Conservation (phyloP, 2,888 invertebrate species). For the Megalurothrips usitatus region DNA sequence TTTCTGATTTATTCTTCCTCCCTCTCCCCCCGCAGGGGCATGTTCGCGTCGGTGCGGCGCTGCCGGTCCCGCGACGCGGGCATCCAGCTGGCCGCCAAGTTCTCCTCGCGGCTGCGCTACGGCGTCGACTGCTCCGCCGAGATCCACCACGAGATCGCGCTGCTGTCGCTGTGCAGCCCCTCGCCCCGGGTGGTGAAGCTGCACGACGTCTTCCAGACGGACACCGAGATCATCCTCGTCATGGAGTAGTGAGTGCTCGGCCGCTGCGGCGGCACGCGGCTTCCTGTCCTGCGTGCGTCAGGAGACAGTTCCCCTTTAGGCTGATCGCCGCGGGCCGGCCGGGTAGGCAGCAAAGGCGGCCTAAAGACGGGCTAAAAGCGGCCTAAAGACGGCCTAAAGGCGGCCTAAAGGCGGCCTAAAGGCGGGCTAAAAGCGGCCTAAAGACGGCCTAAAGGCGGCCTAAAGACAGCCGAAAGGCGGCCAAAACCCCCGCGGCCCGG, state of each 20-base stretch:
- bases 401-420: too few species aligned
- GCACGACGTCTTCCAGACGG: slow-evolving; percentile 54
- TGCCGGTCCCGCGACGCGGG: slow-evolving; percentile 49
- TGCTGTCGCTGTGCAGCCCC: slow-evolving; percentile 50
- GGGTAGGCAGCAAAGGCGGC: not conserved
- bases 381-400: too few species aligned
- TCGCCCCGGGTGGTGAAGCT: slow-evolving; percentile 51
- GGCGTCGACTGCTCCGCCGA: slow-evolving; percentile 53
- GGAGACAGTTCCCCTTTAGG: not conserved
- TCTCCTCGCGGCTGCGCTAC: slow-evolving; percentile 51
- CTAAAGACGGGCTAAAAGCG: too few species aligned
- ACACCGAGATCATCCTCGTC: slow-evolving; percentile 52
- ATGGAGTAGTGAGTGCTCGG: slow-evolving; percentile 53
- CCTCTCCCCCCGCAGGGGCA: slow-evolving; percentile 48
- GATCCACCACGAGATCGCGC: slow-evolving; percentile 53
- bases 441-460: too few species aligned
- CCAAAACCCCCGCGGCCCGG: not conserved
- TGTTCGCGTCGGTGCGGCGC: slow-evolving; percentile 54
- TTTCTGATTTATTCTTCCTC: not conserved
- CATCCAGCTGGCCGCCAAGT: slow-evolving; percentile 53
- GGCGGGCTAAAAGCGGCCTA: too few species aligned
- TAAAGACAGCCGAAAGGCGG: not conserved
- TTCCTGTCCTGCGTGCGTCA: not conserved
- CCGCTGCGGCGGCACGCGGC: not conserved
- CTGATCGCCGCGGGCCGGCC: not conserved